Evolutionary conservation across 2,797 vertebrate genomes (phyloP).

Genomic region (Gadopsis bispinosus): DNA sequence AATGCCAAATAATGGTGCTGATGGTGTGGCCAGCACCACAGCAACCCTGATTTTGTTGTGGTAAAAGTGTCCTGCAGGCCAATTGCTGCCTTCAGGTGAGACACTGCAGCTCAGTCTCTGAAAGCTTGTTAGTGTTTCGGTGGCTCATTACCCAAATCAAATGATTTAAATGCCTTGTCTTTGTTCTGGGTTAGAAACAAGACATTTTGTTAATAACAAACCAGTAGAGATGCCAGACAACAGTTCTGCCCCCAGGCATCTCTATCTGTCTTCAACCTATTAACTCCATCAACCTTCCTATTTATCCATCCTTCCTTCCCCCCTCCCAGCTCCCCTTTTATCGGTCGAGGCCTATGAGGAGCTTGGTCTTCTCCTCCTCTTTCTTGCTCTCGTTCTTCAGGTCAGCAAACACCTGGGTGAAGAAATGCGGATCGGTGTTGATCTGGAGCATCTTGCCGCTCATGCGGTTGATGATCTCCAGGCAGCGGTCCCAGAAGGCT

Average conservation of each 20-base stretch:
- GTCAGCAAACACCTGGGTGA: slow-evolving; percentile 97
- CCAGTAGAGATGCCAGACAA: slow-evolving; percentile 72
- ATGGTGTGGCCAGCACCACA: background rate
- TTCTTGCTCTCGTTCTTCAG: slow-evolving; percentile 93
- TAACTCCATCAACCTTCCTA: slow-evolving; percentile 21
- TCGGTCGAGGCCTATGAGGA: slow-evolving; percentile 94
- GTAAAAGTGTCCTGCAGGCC: background rate
- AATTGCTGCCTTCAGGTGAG: slow-evolving; percentile 12
- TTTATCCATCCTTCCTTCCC: slow-evolving; percentile 9
- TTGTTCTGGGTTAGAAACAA: slow-evolving; percentile 4
- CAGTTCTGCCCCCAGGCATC: slow-evolving; percentile 32
- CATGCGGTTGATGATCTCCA: slow-evolving; percentile 95
- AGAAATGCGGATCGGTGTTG: slow-evolving; percentile 96
- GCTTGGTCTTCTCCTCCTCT: slow-evolving; percentile 91
- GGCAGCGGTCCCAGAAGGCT: slow-evolving; percentile 97
- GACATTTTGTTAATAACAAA: slow-evolving; percentile 37
- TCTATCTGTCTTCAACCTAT: slow-evolving; percentile 26
- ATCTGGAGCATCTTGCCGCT: slow-evolving; percentile 98
- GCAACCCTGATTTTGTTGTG: slow-evolving; percentile 19
- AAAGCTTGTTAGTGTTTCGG: slow-evolving; percentile 6
- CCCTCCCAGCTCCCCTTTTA: slow-evolving; percentile 77
- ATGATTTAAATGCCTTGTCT: slow-evolving; percentile 8
- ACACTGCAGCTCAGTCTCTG: slow-evolving; percentile 7
- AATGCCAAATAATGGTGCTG: background rate
- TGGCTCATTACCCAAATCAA: slow-evolving; percentile 10